A percentile compares a stretch with the other conserved stretches of the same genome.
Evolutionary conservation across 1,140 invertebrate genomes (phyloP).

Genomic region (Drosophila jambulina): DNA sequence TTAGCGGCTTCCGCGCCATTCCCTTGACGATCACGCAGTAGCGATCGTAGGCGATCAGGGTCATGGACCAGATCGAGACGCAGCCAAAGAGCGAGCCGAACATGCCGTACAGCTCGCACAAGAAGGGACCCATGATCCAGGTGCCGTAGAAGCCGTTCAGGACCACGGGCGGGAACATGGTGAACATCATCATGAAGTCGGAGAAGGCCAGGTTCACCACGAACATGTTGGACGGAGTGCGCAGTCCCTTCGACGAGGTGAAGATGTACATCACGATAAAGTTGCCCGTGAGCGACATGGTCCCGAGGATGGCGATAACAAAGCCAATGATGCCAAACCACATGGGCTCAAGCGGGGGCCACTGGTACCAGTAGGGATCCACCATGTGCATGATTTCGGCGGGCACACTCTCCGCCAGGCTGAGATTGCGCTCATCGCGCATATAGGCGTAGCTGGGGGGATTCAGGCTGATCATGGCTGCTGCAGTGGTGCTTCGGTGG

Average conservation of each 20-base stretch:
- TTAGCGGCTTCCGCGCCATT: constrained; percentile 90
- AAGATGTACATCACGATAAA: constrained; percentile 94
- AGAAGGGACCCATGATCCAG: constrained; percentile 90
- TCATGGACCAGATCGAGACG: constrained; percentile 93
- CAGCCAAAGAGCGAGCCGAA: constrained; percentile 92
- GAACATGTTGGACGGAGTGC: constrained; percentile 92
- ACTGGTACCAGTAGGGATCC: constrained; percentile 91
- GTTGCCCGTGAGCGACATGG: constrained; percentile 91
- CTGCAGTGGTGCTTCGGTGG: constrained; percentile 39
- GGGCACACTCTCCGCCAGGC: constrained; percentile 90
- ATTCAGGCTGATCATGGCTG: constrained; percentile 66
- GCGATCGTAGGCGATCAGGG: constrained; percentile 92
- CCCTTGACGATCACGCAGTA: constrained; percentile 95
- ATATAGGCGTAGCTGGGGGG: constrained; percentile 59
- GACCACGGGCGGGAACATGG: constrained; percentile 91
- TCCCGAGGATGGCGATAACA: constrained; percentile 90
- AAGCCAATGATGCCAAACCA: constrained; percentile 93
- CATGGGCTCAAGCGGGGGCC: constrained; percentile 91
- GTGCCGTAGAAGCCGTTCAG: constrained; percentile 92
- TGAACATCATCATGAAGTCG: constrained; percentile 92
- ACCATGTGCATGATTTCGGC: constrained; percentile 91
- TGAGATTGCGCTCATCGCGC: constrained; percentile 87
- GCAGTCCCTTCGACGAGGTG: constrained; percentile 89
- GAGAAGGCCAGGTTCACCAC: constrained; percentile 93
- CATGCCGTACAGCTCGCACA: constrained; percentile 92